These are phyloP conservation scores for Toxotes chatareus DNA, from an alignment of 2,113 vertebrate species.

Conservation along the genomic window DNA sequence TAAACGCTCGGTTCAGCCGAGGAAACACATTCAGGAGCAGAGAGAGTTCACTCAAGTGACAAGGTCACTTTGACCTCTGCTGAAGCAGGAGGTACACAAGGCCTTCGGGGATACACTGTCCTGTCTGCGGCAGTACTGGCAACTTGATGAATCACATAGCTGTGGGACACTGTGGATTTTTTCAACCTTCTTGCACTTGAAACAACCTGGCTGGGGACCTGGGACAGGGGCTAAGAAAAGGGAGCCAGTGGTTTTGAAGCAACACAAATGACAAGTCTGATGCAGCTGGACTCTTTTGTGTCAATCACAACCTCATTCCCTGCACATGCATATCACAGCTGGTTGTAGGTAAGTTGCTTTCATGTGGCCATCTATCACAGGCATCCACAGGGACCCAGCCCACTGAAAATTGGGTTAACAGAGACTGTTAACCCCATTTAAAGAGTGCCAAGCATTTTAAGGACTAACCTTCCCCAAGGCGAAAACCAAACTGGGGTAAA, in stretches of 20 bases:
- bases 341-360: constrained; percentile 40
- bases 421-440: constrained; percentile 77
- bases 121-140: constrained; percentile 38
- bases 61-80: constrained; percentile 73
- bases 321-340: constrained; percentile 27
- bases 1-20: constrained; percentile 36
- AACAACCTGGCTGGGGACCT: neutral
- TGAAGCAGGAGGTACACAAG: constrained; percentile 49
- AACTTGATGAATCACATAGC: constrained; percentile 53
- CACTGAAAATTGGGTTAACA: constrained; percentile 69
- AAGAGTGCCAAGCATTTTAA: constrained; percentile 65
- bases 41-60: constrained; percentile 56
- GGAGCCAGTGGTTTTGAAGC: neutral
- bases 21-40: constrained; percentile 28
- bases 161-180: constrained; percentile 24
- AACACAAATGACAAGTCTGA: constrained; percentile 12
- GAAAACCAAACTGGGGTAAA: constrained; percentile 71
- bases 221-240: constrained; percentile 28
- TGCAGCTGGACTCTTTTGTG: constrained; percentile 20
- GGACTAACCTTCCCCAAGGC: constrained; percentile 77
- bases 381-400: constrained; percentile 63
- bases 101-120: constrained; percentile 59
- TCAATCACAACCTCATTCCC: constrained; percentile 28
- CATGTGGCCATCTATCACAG: constrained; percentile 62
- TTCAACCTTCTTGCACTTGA: constrained; percentile 27